Percentiles rank a stretch among this genome's conserved stretches.
Evolutionary conservation across 30 jellyfish, hydroid and myxozoan genomes (phyloP).

Genomic region (Aurelia aurita): DNA sequence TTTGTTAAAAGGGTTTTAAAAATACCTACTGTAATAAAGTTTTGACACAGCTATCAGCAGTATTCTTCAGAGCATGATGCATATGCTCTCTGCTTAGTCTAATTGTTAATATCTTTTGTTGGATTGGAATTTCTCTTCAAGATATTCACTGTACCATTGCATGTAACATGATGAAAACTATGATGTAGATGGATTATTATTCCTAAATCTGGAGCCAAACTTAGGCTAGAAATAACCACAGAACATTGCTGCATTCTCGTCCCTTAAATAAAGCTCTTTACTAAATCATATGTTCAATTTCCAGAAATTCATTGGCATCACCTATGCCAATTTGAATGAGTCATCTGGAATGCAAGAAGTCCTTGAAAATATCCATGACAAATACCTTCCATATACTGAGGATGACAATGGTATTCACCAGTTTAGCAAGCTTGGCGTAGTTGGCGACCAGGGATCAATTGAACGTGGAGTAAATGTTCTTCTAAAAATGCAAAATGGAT

Average conservation of each 20-base stretch:
- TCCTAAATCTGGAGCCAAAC: conserved; percentile 4
- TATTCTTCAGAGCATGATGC: too few species aligned
- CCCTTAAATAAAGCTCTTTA: background rate
- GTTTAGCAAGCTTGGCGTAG: conserved; percentile 14
- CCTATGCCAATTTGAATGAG: conserved; percentile 27
- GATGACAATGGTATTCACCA: conserved; percentile 3
- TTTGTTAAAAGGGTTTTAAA: too few species aligned
- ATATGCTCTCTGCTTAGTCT: background rate
- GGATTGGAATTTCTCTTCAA: background rate
- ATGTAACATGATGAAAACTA: background rate
- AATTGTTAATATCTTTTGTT: background rate
- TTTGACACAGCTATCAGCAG: too few species aligned
- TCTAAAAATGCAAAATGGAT: conserved; percentile 20
- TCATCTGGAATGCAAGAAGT: conserved; percentile 46
- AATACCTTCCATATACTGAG: conserved; percentile 21
- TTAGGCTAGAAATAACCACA: background rate
- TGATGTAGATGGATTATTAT: background rate
- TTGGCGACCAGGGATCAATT: conserved; percentile 23
- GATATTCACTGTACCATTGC: conserved; percentile 1
- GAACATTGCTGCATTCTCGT: background rate
- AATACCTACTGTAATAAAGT: too few species aligned
- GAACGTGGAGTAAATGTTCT: conserved; percentile 34
- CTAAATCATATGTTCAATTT: background rate
- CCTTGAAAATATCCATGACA: conserved; percentile 14
- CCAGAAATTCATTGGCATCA: conserved; percentile 38